Evolutionary conservation across 1,140 invertebrate species (phyloP).

Genomic region (Aphis gossypii): DNA sequence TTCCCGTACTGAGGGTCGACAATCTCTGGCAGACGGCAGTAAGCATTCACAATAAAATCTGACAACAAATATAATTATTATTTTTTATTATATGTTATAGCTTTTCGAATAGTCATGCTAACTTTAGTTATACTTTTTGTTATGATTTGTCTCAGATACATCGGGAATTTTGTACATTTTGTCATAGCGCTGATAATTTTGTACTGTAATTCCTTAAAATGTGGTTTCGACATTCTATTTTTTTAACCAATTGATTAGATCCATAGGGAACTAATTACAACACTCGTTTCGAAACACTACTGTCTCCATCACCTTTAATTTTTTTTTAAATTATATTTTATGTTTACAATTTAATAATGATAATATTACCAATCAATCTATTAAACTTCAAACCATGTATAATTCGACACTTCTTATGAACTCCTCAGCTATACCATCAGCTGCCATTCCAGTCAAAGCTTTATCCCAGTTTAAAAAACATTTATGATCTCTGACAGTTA

Average conservation of each 20-base stretch:
- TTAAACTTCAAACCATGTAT: slow-evolving; percentile 27
- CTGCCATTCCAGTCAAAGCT: background rate
- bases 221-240: slow-evolving; percentile 22
- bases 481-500: background rate
- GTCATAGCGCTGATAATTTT: background rate
- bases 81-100: too few species aligned
- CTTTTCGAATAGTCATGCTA: background rate
- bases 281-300: slow-evolving; percentile 20
- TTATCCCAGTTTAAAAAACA: slow-evolving; percentile 23
- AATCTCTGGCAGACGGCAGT: too few species aligned
- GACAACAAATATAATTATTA: too few species aligned
- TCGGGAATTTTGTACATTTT: background rate
- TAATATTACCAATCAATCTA: slow-evolving; percentile 23
- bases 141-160: background rate
- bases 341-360: background rate
- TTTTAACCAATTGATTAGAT: background rate
- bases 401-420: background rate
- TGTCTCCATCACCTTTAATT: background rate
- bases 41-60: too few species aligned
- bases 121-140: background rate
- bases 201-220: slow-evolving; percentile 14
- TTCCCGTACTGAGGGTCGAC: too few species aligned
- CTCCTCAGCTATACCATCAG: background rate
- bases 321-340: background rate
- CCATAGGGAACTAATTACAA: background rate